phyloP scores from a whole-genome alignment of 2,888 invertebrate species.

The Melolontha melolontha region DNA sequence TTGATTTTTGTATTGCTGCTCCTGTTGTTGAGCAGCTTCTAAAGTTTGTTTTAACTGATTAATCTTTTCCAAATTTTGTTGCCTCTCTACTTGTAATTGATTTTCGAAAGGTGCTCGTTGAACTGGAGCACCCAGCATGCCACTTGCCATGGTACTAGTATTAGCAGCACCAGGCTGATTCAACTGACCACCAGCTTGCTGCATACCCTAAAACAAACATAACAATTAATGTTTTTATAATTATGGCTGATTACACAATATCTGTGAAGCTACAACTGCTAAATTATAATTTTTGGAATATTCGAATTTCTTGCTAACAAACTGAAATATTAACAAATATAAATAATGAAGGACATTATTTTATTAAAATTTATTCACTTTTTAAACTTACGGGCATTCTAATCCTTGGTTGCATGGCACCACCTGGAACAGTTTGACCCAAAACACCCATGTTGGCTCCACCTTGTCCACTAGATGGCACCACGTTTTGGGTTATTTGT shows the following conservation, averaged over 20 bases:
- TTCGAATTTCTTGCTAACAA: background rate
- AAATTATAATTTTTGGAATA: no score
- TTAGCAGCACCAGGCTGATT: slow-evolving; percentile 52
- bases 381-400: slow-evolving; percentile 55
- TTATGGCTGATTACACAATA: no score
- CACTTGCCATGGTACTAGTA: slow-evolving; percentile 47
- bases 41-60: slow-evolving; percentile 81
- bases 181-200: slow-evolving; percentile 53
- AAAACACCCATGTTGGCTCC: slow-evolving; percentile 55
- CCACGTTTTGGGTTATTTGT: slow-evolving; percentile 70
- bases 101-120: slow-evolving; percentile 64
- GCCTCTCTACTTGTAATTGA: slow-evolving; percentile 78
- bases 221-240: background rate
- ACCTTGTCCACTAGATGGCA: slow-evolving; percentile 60
- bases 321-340: slow-evolving; percentile 12
- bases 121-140: slow-evolving; percentile 59
- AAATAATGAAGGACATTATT: no score
- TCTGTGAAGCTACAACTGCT: no score
- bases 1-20: slow-evolving; percentile 82
- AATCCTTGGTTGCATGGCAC: slow-evolving; percentile 60
- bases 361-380: no score
- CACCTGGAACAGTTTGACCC: slow-evolving; percentile 60
- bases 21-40: slow-evolving; percentile 83
- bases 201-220: slow-evolving; percentile 49
- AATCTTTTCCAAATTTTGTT: slow-evolving; percentile 84